Percentiles rank a stretch among this genome's conserved stretches.
Evolutionary conservation across 1,140 invertebrate genomes (phyloP).

Genomic region (Manduca sexta): DNA sequence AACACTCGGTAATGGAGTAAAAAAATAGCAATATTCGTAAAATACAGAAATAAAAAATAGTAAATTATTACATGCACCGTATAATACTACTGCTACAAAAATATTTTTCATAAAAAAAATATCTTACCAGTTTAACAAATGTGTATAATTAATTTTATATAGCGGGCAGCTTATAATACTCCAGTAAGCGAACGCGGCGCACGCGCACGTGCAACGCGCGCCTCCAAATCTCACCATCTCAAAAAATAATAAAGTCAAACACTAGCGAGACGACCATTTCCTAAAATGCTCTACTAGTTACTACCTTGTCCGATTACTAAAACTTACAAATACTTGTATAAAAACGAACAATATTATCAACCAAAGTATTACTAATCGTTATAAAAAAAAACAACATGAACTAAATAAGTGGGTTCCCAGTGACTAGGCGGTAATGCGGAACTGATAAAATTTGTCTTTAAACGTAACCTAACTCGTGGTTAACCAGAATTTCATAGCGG

Average conservation of each 20-base stretch:
- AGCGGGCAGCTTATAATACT: conserved; percentile 63
- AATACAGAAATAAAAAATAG: conserved; percentile 51
- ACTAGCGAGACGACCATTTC: conserved; percentile 64
- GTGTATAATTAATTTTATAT: conserved; percentile 66
- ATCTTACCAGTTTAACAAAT: conserved; percentile 70
- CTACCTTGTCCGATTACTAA: conserved; percentile 61
- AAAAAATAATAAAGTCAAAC: conserved; percentile 54
- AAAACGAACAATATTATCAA: conserved; percentile 68
- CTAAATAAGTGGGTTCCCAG: conserved; percentile 65
- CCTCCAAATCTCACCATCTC: conserved; percentile 30
- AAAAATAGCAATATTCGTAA: conserved; percentile 66
- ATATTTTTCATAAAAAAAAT: conserved; percentile 53
- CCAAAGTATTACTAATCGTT: conserved; percentile 61
- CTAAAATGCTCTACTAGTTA: conserved; percentile 66
- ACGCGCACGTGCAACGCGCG: not conserved
- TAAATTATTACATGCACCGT: conserved; percentile 71
- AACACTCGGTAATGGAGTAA: conserved; percentile 65
- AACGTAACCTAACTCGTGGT: not conserved
- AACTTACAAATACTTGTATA: conserved; percentile 47
- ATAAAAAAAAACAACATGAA: conserved; percentile 55
- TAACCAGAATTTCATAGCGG: conserved; percentile 12
- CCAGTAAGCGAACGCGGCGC: conserved; percentile 38
- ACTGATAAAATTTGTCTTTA: not conserved
- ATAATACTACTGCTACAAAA: conserved; percentile 66
- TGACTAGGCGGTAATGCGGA: conserved; percentile 67